Conservation (phyloP, 2,888 invertebrate genomes). For the Chrysolina americana region DNA sequence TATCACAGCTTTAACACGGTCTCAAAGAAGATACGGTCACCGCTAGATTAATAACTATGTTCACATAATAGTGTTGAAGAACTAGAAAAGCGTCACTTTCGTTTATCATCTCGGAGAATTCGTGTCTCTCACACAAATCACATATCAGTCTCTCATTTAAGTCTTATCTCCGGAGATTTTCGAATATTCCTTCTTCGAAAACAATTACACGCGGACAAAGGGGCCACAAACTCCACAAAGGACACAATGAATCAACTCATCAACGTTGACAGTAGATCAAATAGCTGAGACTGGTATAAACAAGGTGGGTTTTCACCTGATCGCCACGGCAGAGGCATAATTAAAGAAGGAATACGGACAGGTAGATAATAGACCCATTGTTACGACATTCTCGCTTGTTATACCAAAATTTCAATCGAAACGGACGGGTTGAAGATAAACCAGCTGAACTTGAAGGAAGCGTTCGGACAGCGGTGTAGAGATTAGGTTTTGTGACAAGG, state of each 20-base stretch:
- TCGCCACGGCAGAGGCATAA: conserved; percentile 57
- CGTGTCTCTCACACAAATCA: too few species aligned
- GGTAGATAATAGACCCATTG: conserved; percentile 69
- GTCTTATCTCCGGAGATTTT: too few species aligned
- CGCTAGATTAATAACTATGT: too few species aligned
- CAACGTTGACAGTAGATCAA: conserved; percentile 57
- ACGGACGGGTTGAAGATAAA: conserved; percentile 32
- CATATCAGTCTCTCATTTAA: too few species aligned
- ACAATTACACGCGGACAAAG: neutral
- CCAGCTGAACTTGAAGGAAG: conserved; percentile 19
- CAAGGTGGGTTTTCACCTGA: conserved; percentile 53
- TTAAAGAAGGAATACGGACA: conserved; percentile 66
- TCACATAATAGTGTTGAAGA: too few species aligned
- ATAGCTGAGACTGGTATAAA: conserved; percentile 56
- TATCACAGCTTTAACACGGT: too few species aligned
- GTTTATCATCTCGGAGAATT: too few species aligned
- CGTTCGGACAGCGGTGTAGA: neutral
- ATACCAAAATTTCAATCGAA: conserved; percentile 63
- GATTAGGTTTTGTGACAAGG: conserved; percentile 14
- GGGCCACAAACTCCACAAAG: neutral
- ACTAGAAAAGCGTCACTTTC: too few species aligned
- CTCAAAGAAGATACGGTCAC: too few species aligned
- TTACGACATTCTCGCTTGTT: conserved; percentile 66
- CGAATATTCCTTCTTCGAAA: neutral
- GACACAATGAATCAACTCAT: conserved; percentile 57